A percentile compares a stretch with the other conserved stretches of the same genome.
These are phyloP conservation scores for Ambastaia sidthimunki DNA, from an alignment of 2,797 vertebrate genomes.

Conservation along the genomic window DNA sequence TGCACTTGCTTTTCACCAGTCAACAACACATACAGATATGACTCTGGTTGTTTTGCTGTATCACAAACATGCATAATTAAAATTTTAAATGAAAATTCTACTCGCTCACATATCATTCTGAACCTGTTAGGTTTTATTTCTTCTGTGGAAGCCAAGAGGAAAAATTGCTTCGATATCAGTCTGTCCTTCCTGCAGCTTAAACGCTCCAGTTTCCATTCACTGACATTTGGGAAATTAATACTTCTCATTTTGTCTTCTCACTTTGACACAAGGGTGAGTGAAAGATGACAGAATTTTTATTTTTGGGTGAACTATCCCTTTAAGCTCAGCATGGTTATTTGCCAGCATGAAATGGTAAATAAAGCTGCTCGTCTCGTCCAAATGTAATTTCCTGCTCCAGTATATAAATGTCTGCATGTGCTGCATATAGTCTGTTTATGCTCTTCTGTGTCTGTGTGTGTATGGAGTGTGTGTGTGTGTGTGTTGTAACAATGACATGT, in stretches of 20 bases:
- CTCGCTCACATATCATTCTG: neutral
- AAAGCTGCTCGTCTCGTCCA: conserved; percentile 58
- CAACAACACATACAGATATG: neutral
- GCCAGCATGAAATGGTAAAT: conserved; percentile 36
- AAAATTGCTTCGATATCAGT: neutral
- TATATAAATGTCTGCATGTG: conserved; percentile 33
- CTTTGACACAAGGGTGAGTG: neutral
- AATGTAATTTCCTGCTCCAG: conserved; percentile 63
- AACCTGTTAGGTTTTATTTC: neutral
- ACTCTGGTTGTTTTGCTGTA: neutral
- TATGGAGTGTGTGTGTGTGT: neutral
- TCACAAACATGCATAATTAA: conserved; percentile 62
- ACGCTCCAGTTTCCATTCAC: neutral
- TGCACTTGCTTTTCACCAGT: neutral
- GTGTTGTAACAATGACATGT: neutral
- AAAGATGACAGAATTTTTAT: neutral
- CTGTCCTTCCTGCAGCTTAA: neutral
- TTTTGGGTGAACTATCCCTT: neutral
- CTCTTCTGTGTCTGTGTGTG: conserved; percentile 23
- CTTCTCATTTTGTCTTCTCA: neutral
- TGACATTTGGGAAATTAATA: neutral
- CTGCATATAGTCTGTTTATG: neutral
- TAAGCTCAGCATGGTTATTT: conserved; percentile 71
- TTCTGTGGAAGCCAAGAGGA: neutral
- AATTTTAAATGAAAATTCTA: neutral